phyloP scores from a whole-genome alignment of 2,797 vertebrate genomes.

The Sebastes nivosus region DNA sequence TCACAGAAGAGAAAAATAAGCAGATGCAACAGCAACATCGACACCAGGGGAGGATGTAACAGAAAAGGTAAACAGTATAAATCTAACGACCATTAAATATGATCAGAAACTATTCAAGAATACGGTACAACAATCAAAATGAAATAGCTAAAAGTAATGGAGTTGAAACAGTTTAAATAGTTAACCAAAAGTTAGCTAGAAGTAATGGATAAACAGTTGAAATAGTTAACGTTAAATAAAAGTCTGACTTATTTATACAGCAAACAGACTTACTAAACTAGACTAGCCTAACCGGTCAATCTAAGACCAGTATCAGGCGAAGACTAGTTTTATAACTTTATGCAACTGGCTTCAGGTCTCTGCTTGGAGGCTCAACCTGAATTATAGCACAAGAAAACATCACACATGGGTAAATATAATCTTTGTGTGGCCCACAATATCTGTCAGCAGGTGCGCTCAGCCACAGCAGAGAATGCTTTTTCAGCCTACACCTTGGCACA shows the following conservation, averaged over 20 bases:
- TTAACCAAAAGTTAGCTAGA: too few relatives aligned
- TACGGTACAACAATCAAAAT: not conserved
- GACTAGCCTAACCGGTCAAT: not conserved
- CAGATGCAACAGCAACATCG: too few relatives aligned
- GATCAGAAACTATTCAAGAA: not conserved
- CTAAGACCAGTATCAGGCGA: not conserved
- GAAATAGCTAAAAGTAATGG: not conserved
- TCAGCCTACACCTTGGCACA: slow-evolving; percentile 39
- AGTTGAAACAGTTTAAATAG: not conserved
- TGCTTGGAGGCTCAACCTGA: not conserved
- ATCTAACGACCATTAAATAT: not conserved
- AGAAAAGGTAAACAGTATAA: not conserved
- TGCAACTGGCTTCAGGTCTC: not conserved
- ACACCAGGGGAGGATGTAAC: too few relatives aligned
- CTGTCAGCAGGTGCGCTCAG: slow-evolving; percentile 3
- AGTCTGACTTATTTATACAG: not conserved
- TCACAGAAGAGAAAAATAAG: too few relatives aligned
- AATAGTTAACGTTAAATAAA: too few relatives aligned
- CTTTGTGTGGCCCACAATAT: slow-evolving; percentile 10
- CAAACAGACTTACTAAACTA: not conserved
- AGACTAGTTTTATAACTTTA: not conserved
- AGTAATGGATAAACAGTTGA: too few relatives aligned
- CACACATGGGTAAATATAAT: slow-evolving; percentile 33
- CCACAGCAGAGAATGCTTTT: slow-evolving; percentile 13
- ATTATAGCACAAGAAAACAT: slow-evolving; percentile 14